A percentile compares a stretch with the other conserved stretches of the same genome.
Evolutionary conservation across 2,113 vertebrate genomes (phyloP).

Genomic region (Pogona vitticeps): DNA sequence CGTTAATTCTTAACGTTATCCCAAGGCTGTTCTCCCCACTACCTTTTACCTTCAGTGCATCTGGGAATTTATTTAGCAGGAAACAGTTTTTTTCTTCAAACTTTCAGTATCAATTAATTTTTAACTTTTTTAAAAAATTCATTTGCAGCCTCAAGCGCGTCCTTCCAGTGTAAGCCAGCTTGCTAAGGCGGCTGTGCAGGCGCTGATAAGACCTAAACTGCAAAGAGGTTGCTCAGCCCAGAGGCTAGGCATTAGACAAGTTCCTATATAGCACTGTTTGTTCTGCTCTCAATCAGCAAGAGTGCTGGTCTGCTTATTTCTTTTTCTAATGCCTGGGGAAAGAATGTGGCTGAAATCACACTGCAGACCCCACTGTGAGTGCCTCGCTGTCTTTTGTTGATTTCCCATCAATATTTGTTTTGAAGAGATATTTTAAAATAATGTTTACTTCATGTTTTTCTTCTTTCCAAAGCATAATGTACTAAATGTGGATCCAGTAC

Average conservation of each 20-base stretch:
- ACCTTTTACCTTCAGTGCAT: background rate
- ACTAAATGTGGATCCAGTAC: conserved; percentile 66
- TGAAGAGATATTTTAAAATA: background rate
- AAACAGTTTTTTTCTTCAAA: conserved; percentile 56
- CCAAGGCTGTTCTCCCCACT: background rate
- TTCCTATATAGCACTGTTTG: conserved; percentile 19
- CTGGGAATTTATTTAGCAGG: conserved; percentile 55
- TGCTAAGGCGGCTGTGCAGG: conserved; percentile 56
- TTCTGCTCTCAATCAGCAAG: conserved; percentile 1
- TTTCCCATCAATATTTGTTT: rapidly evolving
- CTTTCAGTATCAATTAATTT: conserved; percentile 73
- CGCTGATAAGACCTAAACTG: conserved; percentile 67
- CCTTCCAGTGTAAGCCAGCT: conserved; percentile 54
- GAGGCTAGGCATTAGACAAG: background rate
- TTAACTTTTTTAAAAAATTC: conserved; percentile 60
- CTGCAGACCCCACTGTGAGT: background rate
- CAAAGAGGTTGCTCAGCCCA: conserved; percentile 43
- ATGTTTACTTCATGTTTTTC: background rate
- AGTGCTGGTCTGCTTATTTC: background rate
- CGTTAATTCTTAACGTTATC: conserved; percentile 29
- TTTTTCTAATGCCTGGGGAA: background rate
- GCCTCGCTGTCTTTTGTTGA: background rate
- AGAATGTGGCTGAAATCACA: rapidly evolving
- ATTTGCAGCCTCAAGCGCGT: conserved; percentile 24
- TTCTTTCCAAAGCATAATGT: conserved; percentile 73